Base-by-base conservation (phyloP, 1,140 invertebrate genomes). In the Megathymus violae region DNA sequence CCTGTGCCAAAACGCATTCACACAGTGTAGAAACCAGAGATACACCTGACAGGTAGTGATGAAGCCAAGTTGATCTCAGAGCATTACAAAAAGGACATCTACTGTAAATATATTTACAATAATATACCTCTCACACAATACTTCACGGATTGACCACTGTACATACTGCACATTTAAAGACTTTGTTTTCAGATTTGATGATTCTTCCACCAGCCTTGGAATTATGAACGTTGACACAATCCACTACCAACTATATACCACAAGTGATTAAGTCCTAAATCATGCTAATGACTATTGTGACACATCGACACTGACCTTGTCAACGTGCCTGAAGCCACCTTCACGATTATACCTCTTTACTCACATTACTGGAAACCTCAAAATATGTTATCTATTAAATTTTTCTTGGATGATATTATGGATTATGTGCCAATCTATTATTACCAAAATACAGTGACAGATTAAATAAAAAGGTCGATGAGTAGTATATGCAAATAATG, bases 381-480 rank as follows among this genome's bases (percentile, higher is more conserved):
- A 64, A 41, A 58, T 69, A 69, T 71, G 64, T 58, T 66, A 67
- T 63, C 68, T 65, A 66, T 44, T 76, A 69, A 67, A 64, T 69
- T 66, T 61, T 67, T 78, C 64, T 59, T 69, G 70, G 69, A 79
- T 79, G 69, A 79, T 80, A n/a, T 69, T 62, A 81, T 78, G 71
- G 71, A 71, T 68, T 71, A 59, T 46, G 82, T 88, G 85, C 82
- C 75, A 85, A 79, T 85, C 80, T 85, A 85, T 78, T 58, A 72
- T 76, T 60, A 74, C 78, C 74, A 80, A 82, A 69, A 76, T 80
- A 82, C 72, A 22, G 73, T 79, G 78, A 83, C 69, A 76, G 70
- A 76, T 77, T 74, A 67, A 82, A 78, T 69, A 68, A 74, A 61
- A 73, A 62, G 68, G 56, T 79, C 74, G 50, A 82, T 82, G 71